Conservation (phyloP, 2,797 vertebrate genomes). For the Enteromius viviparus region DNA sequence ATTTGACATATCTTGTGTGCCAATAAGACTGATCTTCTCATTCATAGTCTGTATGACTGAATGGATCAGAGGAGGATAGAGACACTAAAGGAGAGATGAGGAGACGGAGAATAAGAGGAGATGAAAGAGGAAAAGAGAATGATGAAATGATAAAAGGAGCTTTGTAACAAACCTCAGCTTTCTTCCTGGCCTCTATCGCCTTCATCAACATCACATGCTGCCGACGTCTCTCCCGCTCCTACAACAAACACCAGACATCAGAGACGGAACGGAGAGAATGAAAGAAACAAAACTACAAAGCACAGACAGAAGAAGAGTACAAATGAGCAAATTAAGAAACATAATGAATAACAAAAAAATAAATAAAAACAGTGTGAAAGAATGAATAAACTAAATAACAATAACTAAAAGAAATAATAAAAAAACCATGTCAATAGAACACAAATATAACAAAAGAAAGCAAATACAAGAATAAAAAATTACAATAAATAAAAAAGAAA, state of each 20-base stretch:
- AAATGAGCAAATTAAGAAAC: not conserved
- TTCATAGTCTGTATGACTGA: conserved; percentile 46
- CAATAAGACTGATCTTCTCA: conserved; percentile 44
- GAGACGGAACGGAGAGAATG: not conserved
- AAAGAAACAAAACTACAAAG: conserved; percentile 1
- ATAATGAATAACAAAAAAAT: not conserved
- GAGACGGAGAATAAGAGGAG: not conserved
- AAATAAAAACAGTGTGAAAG: no score
- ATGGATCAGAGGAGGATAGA: not conserved
- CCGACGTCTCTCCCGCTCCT: conserved; percentile 92
- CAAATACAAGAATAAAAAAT: no score
- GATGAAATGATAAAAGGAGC: not conserved
- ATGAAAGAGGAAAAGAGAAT: not conserved
- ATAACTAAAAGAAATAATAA: not conserved
- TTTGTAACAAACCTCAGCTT: conserved; percentile 85
- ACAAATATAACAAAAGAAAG: not conserved
- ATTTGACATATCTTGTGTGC: not conserved
- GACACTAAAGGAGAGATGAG: not conserved
- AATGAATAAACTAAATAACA: not conserved
- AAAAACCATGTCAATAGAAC: not conserved
- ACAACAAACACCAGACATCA: conserved; percentile 52
- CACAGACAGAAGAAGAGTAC: not conserved
- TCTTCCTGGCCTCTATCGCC: conserved; percentile 93
- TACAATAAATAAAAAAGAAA: not conserved
- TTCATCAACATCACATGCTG: conserved; percentile 97